A percentile compares a stretch with the other conserved stretches of the same genome.
phyloP scores from a whole-genome alignment of 2,113 vertebrate genomes.

The Nannospalax galili region DNA sequence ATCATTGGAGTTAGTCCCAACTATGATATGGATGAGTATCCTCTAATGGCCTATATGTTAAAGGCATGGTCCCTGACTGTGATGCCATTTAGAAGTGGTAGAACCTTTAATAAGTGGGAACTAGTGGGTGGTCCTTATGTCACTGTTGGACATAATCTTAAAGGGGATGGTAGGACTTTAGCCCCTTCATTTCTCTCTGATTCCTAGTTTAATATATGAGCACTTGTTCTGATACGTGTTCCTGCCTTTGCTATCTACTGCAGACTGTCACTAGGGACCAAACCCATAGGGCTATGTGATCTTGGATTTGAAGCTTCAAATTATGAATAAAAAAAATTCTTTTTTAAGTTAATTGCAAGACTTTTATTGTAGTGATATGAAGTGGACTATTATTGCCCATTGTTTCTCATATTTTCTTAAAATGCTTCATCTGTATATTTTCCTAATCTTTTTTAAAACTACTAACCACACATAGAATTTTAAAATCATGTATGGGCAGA shows the following conservation, averaged over 20 bases:
- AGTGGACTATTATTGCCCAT: not conserved
- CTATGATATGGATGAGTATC: not conserved
- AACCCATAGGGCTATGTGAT: not conserved
- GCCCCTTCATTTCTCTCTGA: not conserved
- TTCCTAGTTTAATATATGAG: not conserved
- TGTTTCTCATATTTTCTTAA: not conserved
- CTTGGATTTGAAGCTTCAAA: not conserved
- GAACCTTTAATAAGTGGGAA: not conserved
- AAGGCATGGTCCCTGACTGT: not conserved
- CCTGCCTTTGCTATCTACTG: not conserved
- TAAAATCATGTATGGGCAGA: not conserved
- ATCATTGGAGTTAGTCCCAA: constrained; percentile 3
- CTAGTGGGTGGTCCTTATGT: not conserved
- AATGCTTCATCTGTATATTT: not conserved
- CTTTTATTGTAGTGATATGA: not conserved
- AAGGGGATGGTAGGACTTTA: not conserved
- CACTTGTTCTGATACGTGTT: not conserved
- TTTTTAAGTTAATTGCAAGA: not conserved
- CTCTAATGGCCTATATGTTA: not conserved
- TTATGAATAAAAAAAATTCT: not conserved
- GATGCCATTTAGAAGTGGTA: not conserved
- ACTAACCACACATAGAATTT: constrained; percentile 5
- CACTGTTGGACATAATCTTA: not conserved
- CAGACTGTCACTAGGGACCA: not conserved
- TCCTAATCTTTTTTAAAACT: not conserved